Conservation (phyloP, 23 tunicate genomes). For the Clavelina lepadiformis region DNA sequence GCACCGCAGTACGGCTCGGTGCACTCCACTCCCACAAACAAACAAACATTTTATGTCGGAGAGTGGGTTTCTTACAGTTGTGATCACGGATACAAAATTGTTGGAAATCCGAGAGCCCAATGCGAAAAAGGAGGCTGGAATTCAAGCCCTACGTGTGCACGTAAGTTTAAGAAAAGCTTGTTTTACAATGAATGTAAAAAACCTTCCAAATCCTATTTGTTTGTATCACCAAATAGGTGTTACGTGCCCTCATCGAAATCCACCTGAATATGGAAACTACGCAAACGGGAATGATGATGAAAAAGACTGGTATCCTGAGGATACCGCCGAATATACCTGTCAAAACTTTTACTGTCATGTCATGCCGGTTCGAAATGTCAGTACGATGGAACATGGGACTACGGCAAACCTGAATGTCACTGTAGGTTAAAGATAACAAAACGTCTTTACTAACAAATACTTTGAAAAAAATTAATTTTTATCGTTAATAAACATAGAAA, state of each 20-base stretch:
- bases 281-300: constrained; percentile 1
- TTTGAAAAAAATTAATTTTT: too few species aligned
- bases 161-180: too few species aligned
- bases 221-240: too few species aligned
- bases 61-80: constrained; percentile 5
- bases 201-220: too few species aligned
- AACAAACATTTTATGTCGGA: constrained; percentile 17
- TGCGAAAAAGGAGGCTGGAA: too few species aligned
- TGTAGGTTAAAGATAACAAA: too few species aligned
- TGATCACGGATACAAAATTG: not conserved
- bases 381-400: constrained; percentile 22
- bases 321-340: constrained; percentile 9
- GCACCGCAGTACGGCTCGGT: constrained; percentile 18
- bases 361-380: constrained; percentile 10
- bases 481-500: too few species aligned
- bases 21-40: not conserved
- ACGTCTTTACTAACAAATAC: too few species aligned
- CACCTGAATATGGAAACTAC: constrained; percentile 14
- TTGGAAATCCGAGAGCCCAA: too few species aligned
- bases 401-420: constrained; percentile 7
- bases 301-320: constrained; percentile 25
- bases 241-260: constrained; percentile 10
- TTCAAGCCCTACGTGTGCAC: too few species aligned
- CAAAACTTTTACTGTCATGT: constrained; percentile 5
- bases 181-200: too few species aligned